A percentile compares a stretch with the other conserved stretches of the same genome.
These are phyloP conservation scores for Bactericera cockerelli DNA, from an alignment of 1,140 invertebrate species.

Conservation along the genomic window DNA sequence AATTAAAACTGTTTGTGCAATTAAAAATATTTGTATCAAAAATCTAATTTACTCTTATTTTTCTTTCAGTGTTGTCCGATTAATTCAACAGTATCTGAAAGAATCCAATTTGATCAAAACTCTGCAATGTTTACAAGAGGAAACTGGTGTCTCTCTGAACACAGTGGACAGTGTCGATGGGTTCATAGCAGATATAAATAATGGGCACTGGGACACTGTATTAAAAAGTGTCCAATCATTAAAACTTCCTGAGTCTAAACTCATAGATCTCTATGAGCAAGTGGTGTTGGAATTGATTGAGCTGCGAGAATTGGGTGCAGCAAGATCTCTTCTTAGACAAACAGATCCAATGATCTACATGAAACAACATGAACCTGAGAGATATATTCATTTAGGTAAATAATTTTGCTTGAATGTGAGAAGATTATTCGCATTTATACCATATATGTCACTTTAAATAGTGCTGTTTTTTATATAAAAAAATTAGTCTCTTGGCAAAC, in stretches of 20 bases:
- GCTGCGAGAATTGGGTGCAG: constrained; percentile 91
- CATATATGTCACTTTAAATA: too few species aligned
- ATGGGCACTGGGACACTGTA: constrained; percentile 99
- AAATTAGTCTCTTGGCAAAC: too few species aligned
- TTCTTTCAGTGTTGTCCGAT: constrained; percentile 78
- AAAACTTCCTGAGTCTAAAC: constrained; percentile 94
- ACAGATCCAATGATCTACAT: constrained; percentile 99
- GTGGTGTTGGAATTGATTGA: constrained; percentile 97
- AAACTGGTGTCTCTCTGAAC: constrained; percentile 96
- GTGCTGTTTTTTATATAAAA: too few species aligned
- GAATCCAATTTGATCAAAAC: constrained; percentile 93
- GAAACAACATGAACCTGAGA: constrained; percentile 90
- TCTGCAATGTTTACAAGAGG: constrained; percentile 73
- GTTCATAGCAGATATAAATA: constrained; percentile 93
- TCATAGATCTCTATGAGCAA: constrained; percentile 98
- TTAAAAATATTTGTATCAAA: too few species aligned
- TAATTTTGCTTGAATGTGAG: too few species aligned
- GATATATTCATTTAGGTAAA: constrained; percentile 78
- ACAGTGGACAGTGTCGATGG: constrained; percentile 98
- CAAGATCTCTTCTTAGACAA: constrained; percentile 82
- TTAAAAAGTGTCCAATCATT: constrained; percentile 93
- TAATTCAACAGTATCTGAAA: constrained; percentile 98
- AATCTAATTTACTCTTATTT: constrained; percentile 21
- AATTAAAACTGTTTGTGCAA: too few species aligned
- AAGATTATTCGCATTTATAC: too few species aligned